These are phyloP conservation scores for Sanderia malayensis DNA, from an alignment of 30 jellyfish, hydroid and myxozoan species.

Conservation along the genomic window DNA sequence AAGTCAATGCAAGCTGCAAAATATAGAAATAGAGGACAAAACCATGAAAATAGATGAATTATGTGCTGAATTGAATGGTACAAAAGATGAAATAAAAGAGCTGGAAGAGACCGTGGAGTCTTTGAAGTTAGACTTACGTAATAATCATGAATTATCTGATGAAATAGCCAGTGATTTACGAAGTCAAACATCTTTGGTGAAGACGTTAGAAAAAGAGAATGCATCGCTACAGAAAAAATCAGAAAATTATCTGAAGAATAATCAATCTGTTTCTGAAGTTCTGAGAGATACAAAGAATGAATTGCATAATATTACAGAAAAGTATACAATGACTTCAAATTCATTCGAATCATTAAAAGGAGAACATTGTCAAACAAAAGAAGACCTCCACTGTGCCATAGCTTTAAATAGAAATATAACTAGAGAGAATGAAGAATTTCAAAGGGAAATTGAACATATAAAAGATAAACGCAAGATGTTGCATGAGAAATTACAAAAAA, in stretches of 20 bases:
- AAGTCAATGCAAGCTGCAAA: conserved; percentile 15
- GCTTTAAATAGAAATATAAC: conserved; percentile 8
- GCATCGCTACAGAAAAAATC: conserved; percentile 53
- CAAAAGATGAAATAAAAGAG: conserved; percentile 26
- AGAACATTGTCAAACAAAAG: conserved; percentile 21
- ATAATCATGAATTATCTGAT: conserved; percentile 11
- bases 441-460: conserved; percentile 32
- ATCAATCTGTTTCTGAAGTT: conserved; percentile 6
- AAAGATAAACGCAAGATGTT: conserved; percentile 41
- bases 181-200: not conserved
- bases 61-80: conserved; percentile 5
- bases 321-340: not conserved
- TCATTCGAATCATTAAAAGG: conserved; percentile 4
- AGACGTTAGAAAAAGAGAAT: conserved; percentile 30
- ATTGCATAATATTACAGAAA: conserved; percentile 15
- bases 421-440: conserved; percentile 32
- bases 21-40: conserved; percentile 36
- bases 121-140: conserved; percentile 24
- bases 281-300: conserved; percentile 11
- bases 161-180: conserved; percentile 40
- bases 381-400: conserved; percentile 5
- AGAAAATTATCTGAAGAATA: conserved; percentile 25
- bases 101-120: conserved; percentile 20
- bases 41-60: not conserved
- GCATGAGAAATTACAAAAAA: conserved; percentile 41